Conservation (phyloP, 2,113 vertebrate genomes). For the Microcebus ravelobensis region DNA sequence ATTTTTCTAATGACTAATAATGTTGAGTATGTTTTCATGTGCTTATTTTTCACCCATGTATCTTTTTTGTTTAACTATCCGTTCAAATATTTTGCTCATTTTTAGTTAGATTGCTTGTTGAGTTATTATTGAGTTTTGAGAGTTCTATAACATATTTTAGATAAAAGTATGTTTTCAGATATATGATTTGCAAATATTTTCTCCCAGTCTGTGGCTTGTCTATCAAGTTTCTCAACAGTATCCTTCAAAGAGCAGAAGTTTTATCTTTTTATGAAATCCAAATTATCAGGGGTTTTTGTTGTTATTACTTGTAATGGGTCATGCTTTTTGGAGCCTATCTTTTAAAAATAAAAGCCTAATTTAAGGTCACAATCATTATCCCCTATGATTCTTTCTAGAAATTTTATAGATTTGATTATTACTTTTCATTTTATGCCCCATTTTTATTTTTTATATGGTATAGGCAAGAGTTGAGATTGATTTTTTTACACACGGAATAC, state of each 20-base stretch:
- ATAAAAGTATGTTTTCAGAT: neutral
- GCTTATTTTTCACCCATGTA: neutral
- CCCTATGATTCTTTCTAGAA: neutral
- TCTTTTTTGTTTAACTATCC: neutral
- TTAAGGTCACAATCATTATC: neutral
- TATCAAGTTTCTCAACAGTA: neutral
- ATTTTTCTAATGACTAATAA: neutral
- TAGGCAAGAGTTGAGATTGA: neutral
- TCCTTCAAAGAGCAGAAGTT: neutral
- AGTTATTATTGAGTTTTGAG: neutral
- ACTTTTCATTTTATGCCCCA: neutral
- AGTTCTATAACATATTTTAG: neutral
- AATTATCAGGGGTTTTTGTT: neutral
- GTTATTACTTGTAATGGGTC: neutral
- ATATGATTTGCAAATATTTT: neutral
- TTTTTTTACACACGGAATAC: neutral
- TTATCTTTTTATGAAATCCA: neutral
- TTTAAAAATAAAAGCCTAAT: neutral
- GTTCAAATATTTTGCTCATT: neutral
- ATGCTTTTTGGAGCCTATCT: neutral
- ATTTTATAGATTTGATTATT: neutral
- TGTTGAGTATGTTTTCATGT: neutral
- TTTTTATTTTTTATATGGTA: neutral
- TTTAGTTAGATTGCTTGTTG: neutral
- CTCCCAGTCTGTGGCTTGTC: neutral